Percentiles rank a stretch among this genome's conserved stretches.
These are phyloP conservation scores for Drosophila nr. perissopoda DNA, from an alignment of 2,888 invertebrate species.

Conservation along the genomic window DNA sequence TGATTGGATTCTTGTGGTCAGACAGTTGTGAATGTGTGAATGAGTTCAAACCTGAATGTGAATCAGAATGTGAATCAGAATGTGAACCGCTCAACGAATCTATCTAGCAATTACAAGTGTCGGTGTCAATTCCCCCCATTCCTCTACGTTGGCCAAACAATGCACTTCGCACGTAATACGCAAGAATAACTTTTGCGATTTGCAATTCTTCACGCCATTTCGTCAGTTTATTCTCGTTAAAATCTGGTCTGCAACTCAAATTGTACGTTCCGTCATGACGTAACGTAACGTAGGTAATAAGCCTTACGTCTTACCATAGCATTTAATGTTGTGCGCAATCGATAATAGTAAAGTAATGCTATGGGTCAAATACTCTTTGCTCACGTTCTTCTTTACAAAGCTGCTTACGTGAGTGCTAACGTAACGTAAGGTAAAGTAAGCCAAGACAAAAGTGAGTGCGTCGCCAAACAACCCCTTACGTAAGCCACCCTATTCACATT, in stretches of 20 bases:
- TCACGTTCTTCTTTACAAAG: not conserved
- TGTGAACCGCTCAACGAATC: slow-evolving; percentile 12
- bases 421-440: not conserved
- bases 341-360: fast-evolving
- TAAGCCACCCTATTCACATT: slow-evolving; percentile 4
- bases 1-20: slow-evolving; percentile 70
- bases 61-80: not conserved
- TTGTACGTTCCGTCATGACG: not conserved
- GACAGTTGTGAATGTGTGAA: slow-evolving; percentile 32
- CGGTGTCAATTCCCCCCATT: slow-evolving; percentile 5
- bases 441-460: not conserved
- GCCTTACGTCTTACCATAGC: not conserved
- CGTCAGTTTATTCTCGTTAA: too few species aligned
- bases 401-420: not conserved
- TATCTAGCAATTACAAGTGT: slow-evolving; percentile 26
- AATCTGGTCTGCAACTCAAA: not conserved
- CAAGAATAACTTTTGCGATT: not conserved
- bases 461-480: slow-evolving; percentile 1
- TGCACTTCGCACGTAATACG: not conserved
- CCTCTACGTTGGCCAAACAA: not conserved
- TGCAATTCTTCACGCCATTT: not conserved
- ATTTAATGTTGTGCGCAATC: not conserved
- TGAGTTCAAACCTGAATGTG: slow-evolving; percentile 13
- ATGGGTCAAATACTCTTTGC: not conserved
- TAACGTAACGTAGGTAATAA: not conserved